phyloP scores from a whole-genome alignment of 2,113 vertebrate genomes.

The Gasterosteus nipponicus region DNA sequence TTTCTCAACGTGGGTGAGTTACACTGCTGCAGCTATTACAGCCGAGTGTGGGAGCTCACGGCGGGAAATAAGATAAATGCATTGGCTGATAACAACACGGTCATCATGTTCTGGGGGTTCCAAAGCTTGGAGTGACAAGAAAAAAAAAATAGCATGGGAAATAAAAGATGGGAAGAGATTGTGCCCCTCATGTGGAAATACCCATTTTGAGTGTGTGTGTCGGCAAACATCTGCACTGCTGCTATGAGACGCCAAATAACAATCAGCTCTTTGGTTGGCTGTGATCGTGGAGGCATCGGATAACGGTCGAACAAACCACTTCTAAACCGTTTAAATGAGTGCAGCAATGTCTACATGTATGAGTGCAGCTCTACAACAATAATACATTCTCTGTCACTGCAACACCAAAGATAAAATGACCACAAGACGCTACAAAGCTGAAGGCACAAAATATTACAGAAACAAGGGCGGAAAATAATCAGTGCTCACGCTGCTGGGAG shows the following conservation, averaged over 20 bases:
- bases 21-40: conserved; percentile 34
- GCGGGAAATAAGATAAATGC: conserved; percentile 38
- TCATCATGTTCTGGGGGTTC: conserved; percentile 7
- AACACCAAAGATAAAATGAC: background rate
- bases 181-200: conserved; percentile 21
- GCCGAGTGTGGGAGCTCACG: conserved; percentile 35
- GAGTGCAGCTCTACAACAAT: background rate
- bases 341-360: background rate
- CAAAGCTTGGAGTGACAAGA: too few relatives aligned
- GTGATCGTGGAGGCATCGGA: conserved; percentile 18
- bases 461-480: background rate
- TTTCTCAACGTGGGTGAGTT: conserved; percentile 34
- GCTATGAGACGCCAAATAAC: conserved; percentile 23
- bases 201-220: conserved; percentile 25
- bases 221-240: conserved; percentile 22
- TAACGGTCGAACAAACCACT: background rate
- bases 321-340: conserved; percentile 9
- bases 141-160: too few relatives aligned
- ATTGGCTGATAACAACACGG: conserved; percentile 41
- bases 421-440: background rate
- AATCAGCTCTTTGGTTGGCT: conserved; percentile 9
- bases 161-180: conserved; percentile 6
- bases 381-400: background rate
- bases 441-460: background rate
- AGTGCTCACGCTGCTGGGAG: conserved; percentile 15